These are phyloP conservation scores for Eumeta japonica DNA, from an alignment of 1,140 invertebrate genomes.

Conservation along the genomic window DNA sequence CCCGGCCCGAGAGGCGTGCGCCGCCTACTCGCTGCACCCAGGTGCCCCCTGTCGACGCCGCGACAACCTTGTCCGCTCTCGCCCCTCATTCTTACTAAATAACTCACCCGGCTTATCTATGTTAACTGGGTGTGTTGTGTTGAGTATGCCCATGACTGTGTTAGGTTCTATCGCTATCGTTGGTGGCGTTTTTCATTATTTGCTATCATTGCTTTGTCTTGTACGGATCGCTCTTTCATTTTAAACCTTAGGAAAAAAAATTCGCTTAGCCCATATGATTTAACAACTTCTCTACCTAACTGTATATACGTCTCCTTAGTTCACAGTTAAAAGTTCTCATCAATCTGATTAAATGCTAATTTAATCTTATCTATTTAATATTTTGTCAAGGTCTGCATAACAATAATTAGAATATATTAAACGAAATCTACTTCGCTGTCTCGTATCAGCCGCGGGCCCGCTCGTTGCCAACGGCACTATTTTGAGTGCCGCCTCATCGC, in stretches of 20 bases:
- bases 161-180: not conserved
- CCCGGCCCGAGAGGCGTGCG: slow-evolving; percentile 3
- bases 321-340: not conserved
- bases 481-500: slow-evolving; percentile 31
- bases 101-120: not conserved
- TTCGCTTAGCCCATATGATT: not conserved
- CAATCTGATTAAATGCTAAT: slow-evolving; percentile 4
- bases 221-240: not conserved
- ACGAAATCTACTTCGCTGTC: slow-evolving; percentile 8
- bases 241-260: not conserved
- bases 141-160: not conserved
- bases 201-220: not conserved
- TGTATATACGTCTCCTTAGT: not conserved
- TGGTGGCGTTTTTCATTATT: not conserved
- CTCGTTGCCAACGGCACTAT: slow-evolving; percentile 43
- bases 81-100: slow-evolving; percentile 14
- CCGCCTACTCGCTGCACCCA: slow-evolving; percentile 37
- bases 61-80: slow-evolving; percentile 25
- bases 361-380: no score
- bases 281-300: not conserved
- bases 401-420: no score
- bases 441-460: slow-evolving; percentile 15
- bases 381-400: no score
- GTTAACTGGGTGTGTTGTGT: not conserved
- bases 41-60: slow-evolving; percentile 19